These are phyloP conservation scores for Rotaria socialis DNA, from an alignment of 2,888 invertebrate genomes.

Conservation along the genomic window DNA sequence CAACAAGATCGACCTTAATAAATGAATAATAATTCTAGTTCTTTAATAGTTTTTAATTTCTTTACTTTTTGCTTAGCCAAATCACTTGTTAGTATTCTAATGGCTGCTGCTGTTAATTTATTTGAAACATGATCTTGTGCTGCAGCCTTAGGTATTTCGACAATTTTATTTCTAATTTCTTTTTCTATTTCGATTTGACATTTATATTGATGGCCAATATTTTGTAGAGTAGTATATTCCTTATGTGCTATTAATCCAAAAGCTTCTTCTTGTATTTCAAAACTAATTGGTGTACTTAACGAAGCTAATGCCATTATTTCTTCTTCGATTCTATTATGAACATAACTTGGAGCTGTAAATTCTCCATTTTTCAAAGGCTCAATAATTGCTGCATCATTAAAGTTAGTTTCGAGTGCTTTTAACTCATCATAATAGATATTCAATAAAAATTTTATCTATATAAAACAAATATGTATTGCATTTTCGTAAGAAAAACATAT, in stretches of 20 bases:
- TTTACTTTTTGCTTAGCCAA: neutral
- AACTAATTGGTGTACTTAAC: neutral
- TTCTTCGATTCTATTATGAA: neutral
- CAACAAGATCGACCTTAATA: neutral
- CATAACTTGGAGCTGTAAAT: neutral
- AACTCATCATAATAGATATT: neutral
- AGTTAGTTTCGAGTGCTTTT: neutral
- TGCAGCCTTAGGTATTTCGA: neutral
- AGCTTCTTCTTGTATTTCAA: neutral
- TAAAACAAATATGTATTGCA: neutral
- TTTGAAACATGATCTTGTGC: neutral
- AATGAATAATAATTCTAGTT: neutral
- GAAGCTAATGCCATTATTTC: neutral
- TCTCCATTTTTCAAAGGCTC: neutral
- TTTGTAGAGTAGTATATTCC: neutral
- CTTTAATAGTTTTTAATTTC: too few relatives aligned
- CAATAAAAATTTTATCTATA: neutral
- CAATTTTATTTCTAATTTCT: neutral
- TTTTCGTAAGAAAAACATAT: neutral
- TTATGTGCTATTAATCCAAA: neutral
- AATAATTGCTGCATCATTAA: neutral
- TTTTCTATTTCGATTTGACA: neutral
- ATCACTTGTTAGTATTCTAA: neutral
- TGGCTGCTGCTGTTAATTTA: neutral
- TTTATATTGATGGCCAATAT: neutral